These are phyloP conservation scores for Lichenostomus cassidix DNA, from an alignment of 2,113 vertebrate species.

Conservation along the genomic window DNA sequence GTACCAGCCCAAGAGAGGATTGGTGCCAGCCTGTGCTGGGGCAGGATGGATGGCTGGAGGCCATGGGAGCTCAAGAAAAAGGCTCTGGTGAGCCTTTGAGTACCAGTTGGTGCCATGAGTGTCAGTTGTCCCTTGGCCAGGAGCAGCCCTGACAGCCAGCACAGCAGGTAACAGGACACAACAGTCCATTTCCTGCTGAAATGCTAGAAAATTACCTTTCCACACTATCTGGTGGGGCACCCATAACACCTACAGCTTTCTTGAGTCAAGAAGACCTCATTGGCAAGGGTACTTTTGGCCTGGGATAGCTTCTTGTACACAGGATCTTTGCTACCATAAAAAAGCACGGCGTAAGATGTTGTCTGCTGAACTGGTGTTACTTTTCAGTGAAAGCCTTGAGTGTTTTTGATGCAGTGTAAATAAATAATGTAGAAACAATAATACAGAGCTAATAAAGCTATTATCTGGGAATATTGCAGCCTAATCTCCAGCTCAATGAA, in stretches of 20 bases:
- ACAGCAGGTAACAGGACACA: not conserved
- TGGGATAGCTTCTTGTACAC: not conserved
- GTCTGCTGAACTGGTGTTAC: not conserved
- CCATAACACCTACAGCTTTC: not conserved
- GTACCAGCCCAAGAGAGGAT: not conserved
- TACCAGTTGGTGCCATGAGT: not conserved
- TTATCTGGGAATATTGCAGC: conserved; percentile 36
- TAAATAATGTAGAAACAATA: conserved; percentile 51
- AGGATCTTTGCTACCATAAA: not conserved
- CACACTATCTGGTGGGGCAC: not conserved
- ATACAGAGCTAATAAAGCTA: conserved; percentile 27
- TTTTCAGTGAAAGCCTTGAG: conserved; percentile 22
- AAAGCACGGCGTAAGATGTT: not conserved
- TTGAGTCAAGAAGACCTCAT: not conserved
- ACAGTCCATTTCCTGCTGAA: not conserved
- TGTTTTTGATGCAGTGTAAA: not conserved
- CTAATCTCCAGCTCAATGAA: conserved; percentile 24
- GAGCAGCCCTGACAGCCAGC: not conserved
- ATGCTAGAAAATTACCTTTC: not conserved
- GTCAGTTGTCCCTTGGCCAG: not conserved
- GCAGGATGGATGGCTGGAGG: not conserved
- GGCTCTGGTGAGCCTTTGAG: not conserved
- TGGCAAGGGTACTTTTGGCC: not conserved
- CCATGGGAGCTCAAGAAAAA: not conserved
- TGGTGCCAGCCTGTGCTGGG: not conserved